Percentiles rank a stretch among this genome's conserved stretches.
Evolutionary conservation across 2,888 invertebrate species (phyloP).

Genomic region (Bibio marci): DNA sequence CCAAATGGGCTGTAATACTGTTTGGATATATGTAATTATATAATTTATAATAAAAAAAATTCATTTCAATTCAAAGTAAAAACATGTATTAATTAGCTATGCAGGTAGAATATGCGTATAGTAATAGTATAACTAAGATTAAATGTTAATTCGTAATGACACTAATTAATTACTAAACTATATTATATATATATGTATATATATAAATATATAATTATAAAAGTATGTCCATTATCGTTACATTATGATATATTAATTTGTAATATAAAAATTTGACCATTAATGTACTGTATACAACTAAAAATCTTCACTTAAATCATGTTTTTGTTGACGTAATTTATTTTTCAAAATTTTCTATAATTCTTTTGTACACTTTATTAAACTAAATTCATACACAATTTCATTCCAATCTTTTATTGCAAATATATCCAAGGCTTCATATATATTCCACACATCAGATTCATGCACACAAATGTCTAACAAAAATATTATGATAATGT

Average conservation of each 20-base stretch:
- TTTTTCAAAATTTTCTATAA: conserved; percentile 43
- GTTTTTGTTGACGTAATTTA: conserved; percentile 49
- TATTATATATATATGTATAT: too few species aligned
- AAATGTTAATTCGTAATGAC: too few species aligned
- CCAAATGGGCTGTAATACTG: too few species aligned
- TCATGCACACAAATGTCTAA: conserved; percentile 38
- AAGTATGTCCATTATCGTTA: not conserved
- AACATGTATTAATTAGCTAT: too few species aligned
- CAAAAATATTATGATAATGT: conserved; percentile 38
- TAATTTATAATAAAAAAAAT: too few species aligned
- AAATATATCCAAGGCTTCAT: conserved; percentile 61
- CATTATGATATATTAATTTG: not conserved
- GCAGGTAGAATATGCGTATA: too few species aligned
- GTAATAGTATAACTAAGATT: too few species aligned
- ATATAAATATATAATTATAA: not conserved
- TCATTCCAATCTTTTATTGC: conserved; percentile 56
- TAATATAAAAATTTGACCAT: too few species aligned
- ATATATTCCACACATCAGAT: conserved; percentile 49
- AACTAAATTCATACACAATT: conserved; percentile 42
- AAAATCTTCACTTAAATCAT: conserved; percentile 45
- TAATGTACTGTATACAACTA: conserved; percentile 52
- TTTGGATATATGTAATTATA: too few species aligned
- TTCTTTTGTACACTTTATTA: conserved; percentile 40
- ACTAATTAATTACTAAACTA: not conserved
- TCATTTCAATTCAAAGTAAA: too few species aligned